Conservation (phyloP, 2,113 vertebrate genomes). For the Plecturocebus donacophilus region DNA sequence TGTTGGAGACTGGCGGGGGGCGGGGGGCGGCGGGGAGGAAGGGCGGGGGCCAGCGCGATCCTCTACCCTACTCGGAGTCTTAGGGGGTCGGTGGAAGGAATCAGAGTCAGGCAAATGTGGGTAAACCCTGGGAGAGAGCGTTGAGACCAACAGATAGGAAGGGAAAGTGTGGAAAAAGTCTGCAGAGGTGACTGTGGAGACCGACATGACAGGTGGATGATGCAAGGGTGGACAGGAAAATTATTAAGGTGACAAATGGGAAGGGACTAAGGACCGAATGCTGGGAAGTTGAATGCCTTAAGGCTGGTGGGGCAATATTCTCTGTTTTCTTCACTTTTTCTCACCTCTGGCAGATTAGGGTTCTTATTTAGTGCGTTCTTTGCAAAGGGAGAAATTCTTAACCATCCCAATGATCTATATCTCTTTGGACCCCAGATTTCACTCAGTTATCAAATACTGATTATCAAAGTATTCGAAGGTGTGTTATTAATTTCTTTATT, state of each 20-base stretch:
- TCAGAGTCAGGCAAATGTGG: background rate
- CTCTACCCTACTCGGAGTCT: background rate
- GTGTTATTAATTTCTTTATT: constrained; percentile 2
- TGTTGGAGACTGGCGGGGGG: background rate
- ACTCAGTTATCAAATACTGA: background rate
- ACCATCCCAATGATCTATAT: background rate
- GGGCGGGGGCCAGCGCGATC: background rate
- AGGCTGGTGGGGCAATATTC: background rate
- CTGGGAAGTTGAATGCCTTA: background rate
- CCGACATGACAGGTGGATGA: background rate
- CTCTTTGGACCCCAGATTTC: background rate
- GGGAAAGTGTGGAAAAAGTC: background rate
- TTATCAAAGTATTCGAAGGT: background rate
- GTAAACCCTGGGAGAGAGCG: background rate
- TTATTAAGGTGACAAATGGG: background rate
- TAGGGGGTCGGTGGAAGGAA: background rate
- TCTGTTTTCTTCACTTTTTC: background rate
- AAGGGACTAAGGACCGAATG: background rate
- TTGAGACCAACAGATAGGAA: background rate
- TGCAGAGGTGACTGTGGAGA: background rate
- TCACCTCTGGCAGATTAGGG: background rate
- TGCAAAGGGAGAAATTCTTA: background rate
- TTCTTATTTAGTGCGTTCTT: background rate
- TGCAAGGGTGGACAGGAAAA: background rate
- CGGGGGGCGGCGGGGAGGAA: no score